Evolutionary conservation across 1,140 invertebrate species (phyloP).

Genomic region (Mya arenaria): DNA sequence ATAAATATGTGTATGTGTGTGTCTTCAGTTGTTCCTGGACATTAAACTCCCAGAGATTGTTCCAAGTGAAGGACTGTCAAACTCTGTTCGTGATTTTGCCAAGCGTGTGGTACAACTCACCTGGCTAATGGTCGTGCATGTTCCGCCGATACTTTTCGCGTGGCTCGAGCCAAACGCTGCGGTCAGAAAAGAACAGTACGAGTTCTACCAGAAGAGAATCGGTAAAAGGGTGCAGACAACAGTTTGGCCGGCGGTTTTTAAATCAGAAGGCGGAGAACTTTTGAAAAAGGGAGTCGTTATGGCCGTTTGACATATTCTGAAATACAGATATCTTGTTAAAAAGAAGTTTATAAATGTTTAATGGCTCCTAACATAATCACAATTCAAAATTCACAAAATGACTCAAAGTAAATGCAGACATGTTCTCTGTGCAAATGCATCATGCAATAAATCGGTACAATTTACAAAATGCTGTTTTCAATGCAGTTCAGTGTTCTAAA

Average conservation of each 20-base stretch:
- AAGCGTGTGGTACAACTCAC: conserved; percentile 22
- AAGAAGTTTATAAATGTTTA: too few relatives aligned
- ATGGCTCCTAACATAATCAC: too few relatives aligned
- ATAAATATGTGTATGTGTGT: background rate
- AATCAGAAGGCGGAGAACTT: conserved; percentile 25
- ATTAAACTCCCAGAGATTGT: conserved; percentile 36
- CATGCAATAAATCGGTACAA: background rate
- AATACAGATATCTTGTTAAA: too few relatives aligned
- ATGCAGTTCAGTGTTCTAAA: background rate
- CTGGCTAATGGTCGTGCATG: conserved; percentile 49
- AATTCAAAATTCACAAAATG: too few relatives aligned
- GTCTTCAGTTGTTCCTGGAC: conserved; percentile 39
- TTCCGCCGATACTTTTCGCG: conserved; percentile 19
- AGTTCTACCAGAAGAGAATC: conserved; percentile 17
- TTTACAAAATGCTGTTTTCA: background rate
- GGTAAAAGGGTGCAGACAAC: conserved; percentile 13
- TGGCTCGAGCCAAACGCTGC: conserved; percentile 38
- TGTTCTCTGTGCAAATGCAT: background rate
- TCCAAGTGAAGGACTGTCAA: background rate
- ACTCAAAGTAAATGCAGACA: too few relatives aligned
- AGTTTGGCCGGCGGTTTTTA: conserved; percentile 48
- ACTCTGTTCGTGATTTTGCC: conserved; percentile 12
- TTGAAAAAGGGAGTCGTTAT: conserved; percentile 41
- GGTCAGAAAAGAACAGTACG: conserved; percentile 18
- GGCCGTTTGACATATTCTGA: too few relatives aligned